Percentiles rank a stretch among this genome's conserved stretches.
phyloP scores from a whole-genome alignment of 2,113 vertebrate species.

The Oostethus manadensis region DNA sequence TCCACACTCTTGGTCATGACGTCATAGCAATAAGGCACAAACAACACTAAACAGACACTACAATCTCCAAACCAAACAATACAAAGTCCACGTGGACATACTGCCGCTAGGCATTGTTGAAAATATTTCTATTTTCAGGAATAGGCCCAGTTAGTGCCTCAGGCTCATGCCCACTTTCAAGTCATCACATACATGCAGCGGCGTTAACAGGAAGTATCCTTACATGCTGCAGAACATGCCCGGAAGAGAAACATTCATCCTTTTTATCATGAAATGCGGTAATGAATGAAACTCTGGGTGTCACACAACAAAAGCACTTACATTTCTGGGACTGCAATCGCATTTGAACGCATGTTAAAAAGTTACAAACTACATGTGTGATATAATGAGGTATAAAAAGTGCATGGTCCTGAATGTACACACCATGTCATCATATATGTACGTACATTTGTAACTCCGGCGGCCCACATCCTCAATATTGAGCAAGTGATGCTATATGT shows the following conservation, averaged over 20 bases:
- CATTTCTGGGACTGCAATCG: constrained; percentile 12
- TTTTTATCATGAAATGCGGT: constrained; percentile 13
- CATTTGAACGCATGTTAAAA: constrained; percentile 6
- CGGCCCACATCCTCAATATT: neutral
- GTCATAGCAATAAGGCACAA: constrained; percentile 50
- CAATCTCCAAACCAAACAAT: neutral
- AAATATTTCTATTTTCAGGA: too few relatives aligned
- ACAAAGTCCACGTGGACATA: neutral
- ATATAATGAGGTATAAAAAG: constrained; percentile 37
- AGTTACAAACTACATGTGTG: constrained; percentile 13
- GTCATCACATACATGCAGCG: neutral
- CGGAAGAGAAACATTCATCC: constrained; percentile 12
- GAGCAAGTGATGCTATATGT: constrained; percentile 27
- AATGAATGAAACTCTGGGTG: constrained; percentile 10
- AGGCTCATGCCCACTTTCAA: neutral
- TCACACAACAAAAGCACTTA: constrained; percentile 20
- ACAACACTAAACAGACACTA: constrained; percentile 25
- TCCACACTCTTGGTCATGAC: constrained; percentile 2
- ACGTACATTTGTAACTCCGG: neutral
- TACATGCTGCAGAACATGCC: constrained; percentile 2
- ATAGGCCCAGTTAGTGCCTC: neutral
- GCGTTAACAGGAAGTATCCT: neutral
- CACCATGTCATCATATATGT: constrained; percentile 12
- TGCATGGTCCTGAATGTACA: constrained; percentile 26
- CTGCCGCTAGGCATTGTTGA: too few relatives aligned